phyloP scores from a whole-genome alignment of 2,888 invertebrate genomes.

The Ectobius pallidus region DNA sequence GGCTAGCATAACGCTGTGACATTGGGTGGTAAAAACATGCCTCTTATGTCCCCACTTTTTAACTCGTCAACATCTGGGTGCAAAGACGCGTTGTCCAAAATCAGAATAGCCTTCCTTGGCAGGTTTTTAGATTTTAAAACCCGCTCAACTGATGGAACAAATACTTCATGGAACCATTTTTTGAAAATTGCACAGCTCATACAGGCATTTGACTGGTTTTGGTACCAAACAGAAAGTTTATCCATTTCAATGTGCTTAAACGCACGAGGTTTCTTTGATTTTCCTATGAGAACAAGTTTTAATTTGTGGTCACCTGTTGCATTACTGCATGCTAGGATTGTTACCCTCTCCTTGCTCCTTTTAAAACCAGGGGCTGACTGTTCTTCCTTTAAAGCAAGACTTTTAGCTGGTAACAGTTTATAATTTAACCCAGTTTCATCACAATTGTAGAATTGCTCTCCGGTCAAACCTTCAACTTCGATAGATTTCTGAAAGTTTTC shows the following conservation, averaged over 20 bases:
- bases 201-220: not conserved
- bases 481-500: not conserved
- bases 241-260: conserved; percentile 44
- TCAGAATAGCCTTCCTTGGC: not conserved
- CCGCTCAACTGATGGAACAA: not conserved
- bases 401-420: conserved; percentile 50
- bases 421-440: conserved; percentile 47
- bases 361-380: conserved; percentile 48
- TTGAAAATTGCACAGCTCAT: not conserved
- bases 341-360: conserved; percentile 48
- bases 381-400: conserved; percentile 49
- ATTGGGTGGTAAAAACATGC: not conserved
- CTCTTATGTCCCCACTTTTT: not conserved
- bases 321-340: conserved; percentile 48
- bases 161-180: not conserved
- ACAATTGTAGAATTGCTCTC: conserved; percentile 39
- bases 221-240: too few species aligned
- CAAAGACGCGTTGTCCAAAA: not conserved
- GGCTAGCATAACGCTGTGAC: not conserved
- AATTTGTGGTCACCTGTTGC: conserved; percentile 47
- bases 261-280: conserved; percentile 46
- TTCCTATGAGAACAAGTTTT: conserved; percentile 48
- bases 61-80: not conserved
- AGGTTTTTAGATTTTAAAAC: not conserved
- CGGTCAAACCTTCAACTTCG: not conserved